Evolutionary conservation across 1,140 invertebrate species (phyloP).

Genomic region (Caligus rogercresseyi): DNA sequence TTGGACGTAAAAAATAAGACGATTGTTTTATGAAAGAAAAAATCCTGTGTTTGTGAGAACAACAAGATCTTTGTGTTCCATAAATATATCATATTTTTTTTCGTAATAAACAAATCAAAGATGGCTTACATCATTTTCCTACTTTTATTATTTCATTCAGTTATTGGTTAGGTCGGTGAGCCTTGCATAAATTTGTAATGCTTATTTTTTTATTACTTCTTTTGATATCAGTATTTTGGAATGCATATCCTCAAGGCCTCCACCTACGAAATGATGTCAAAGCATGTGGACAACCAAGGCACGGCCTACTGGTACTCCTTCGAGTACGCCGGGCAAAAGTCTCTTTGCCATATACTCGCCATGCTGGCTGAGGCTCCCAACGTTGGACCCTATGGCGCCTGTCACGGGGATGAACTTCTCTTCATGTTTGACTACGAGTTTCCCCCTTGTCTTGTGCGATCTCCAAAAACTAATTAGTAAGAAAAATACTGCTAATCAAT

Average conservation of each 20-base stretch:
- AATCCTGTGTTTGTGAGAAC: too few species aligned
- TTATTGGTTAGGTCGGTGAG: not conserved
- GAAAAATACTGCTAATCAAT: too few species aligned
- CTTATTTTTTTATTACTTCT: not conserved
- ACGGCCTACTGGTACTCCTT: not conserved
- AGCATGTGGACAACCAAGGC: not conserved
- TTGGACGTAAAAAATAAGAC: too few species aligned
- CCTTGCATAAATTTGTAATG: too few species aligned
- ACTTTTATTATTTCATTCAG: too few species aligned
- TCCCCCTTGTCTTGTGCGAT: not conserved
- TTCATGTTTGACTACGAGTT: slow-evolving; percentile 4
- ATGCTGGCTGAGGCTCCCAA: not conserved
- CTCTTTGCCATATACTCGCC: not conserved
- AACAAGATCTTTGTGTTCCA: too few species aligned
- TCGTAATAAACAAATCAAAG: too few species aligned
- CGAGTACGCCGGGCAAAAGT: not conserved
- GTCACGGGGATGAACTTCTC: not conserved
- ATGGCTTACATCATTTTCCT: too few species aligned
- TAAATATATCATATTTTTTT: too few species aligned
- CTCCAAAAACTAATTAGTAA: not conserved
- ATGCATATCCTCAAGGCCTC: not conserved
- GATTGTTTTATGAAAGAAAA: too few species aligned
- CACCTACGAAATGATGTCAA: not conserved
- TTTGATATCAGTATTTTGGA: not conserved
- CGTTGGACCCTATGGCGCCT: not conserved